These are phyloP conservation scores for Enoplosus armatus DNA, from an alignment of 2,797 vertebrate genomes.

Conservation along the genomic window DNA sequence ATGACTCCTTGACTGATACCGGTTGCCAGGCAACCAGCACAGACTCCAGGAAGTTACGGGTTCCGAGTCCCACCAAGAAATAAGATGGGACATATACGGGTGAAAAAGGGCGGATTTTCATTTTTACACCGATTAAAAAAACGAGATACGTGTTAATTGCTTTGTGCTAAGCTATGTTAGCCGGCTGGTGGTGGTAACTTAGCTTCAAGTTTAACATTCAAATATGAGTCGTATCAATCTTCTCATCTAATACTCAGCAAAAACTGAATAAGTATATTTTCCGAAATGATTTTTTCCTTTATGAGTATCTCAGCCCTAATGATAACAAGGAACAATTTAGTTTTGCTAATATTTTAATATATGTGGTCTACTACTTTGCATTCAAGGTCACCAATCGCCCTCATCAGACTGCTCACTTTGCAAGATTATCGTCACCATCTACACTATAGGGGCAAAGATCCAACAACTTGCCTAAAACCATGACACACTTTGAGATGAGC, in stretches of 20 bases:
- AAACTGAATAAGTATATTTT: no score
- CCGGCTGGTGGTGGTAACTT: neutral
- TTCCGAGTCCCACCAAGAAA: neutral
- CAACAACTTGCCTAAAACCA: neutral
- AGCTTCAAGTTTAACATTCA: neutral
- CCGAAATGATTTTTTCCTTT: neutral
- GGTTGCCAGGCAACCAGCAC: constrained; percentile 10
- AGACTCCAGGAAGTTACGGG: neutral
- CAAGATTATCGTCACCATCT: neutral
- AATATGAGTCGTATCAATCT: neutral
- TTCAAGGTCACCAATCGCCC: neutral
- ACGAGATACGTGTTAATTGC: neutral
- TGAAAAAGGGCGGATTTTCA: neutral
- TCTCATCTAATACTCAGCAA: neutral
- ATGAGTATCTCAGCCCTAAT: neutral
- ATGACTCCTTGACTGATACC: neutral
- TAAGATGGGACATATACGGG: neutral
- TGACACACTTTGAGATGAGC: neutral
- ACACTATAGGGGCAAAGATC: neutral
- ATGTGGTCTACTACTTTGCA: constrained; percentile 8
- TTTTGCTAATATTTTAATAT: constrained; percentile 11
- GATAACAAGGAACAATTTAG: neutral
- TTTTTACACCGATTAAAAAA: neutral
- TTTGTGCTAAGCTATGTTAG: neutral
- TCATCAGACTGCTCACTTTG: neutral